Evolutionary conservation across 2,113 vertebrate genomes (phyloP).

Genomic region (Orycteropus afer): DNA sequence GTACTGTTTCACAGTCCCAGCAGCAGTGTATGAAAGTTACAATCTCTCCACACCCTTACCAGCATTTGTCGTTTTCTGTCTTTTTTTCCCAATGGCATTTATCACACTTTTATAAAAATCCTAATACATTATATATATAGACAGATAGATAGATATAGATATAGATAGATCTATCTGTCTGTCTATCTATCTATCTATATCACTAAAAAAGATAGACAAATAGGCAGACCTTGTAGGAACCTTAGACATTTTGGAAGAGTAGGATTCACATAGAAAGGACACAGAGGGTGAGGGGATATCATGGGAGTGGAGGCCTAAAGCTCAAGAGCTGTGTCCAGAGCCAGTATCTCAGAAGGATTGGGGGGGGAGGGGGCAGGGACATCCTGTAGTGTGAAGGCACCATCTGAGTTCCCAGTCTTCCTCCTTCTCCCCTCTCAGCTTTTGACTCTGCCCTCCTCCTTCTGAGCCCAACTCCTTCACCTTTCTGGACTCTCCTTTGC

Average conservation of each 20-base stretch:
- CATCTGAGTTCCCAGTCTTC: not conserved
- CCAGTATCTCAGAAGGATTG: not conserved
- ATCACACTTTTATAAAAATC: slow-evolving; percentile 39
- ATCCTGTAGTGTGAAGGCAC: not conserved
- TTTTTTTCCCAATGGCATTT: slow-evolving; percentile 25
- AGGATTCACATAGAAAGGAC: not conserved
- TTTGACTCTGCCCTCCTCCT: not conserved
- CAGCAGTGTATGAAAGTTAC: too few species aligned
- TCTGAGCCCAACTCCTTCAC: not conserved
- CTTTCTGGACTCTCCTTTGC: not conserved
- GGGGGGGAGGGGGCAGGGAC: not conserved
- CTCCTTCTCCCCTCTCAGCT: not conserved
- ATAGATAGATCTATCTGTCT: too few species aligned
- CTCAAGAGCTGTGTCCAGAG: not conserved
- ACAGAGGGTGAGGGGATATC: not conserved
- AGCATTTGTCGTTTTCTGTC: too few species aligned
- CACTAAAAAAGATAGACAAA: slow-evolving; percentile 12
- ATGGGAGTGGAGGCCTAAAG: not conserved
- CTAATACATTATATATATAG: too few species aligned
- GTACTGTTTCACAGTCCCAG: too few species aligned
- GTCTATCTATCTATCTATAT: too few species aligned
- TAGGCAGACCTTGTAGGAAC: not conserved
- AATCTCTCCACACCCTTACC: too few species aligned
- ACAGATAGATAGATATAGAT: too few species aligned
- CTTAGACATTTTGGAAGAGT: not conserved